Conservation (phyloP, 2,797 vertebrate genomes). For the Hozukius guyotensis region DNA sequence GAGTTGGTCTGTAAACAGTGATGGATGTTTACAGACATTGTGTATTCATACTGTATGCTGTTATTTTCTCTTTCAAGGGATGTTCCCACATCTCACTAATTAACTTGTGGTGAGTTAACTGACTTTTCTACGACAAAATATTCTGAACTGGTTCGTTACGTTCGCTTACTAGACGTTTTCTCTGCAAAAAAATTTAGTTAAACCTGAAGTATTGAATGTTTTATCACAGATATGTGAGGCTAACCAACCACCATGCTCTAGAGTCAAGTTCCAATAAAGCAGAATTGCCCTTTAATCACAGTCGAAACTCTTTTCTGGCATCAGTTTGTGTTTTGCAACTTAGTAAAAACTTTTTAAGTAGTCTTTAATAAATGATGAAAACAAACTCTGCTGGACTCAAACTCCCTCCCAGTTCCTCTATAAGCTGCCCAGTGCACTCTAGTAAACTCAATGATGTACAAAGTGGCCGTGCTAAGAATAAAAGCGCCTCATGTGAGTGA, state of each 20-base stretch:
- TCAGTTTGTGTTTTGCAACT: neutral
- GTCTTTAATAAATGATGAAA: neutral
- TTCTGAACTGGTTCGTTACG: neutral
- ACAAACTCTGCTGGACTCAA: neutral
- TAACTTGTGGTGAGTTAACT: neutral
- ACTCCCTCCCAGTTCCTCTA: neutral
- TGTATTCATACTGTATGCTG: neutral
- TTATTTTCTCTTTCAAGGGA: neutral
- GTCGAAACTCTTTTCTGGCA: neutral
- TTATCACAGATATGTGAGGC: neutral
- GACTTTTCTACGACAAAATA: neutral
- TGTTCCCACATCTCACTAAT: neutral
- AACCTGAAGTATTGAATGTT: neutral
- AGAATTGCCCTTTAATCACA: neutral
- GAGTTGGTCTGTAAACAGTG: neutral
- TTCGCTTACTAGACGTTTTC: neutral
- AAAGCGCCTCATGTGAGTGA: conserved; percentile 66
- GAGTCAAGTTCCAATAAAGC: neutral
- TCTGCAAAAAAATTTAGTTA: neutral
- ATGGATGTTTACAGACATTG: neutral
- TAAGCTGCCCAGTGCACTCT: conserved; percentile 30
- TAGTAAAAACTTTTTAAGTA: neutral
- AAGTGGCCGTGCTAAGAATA: conserved; percentile 66
- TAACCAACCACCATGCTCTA: neutral
- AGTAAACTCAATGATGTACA: conserved; percentile 53